phyloP scores from a whole-genome alignment of 1,140 invertebrate genomes.

The Rhyacophila brunnea region DNA sequence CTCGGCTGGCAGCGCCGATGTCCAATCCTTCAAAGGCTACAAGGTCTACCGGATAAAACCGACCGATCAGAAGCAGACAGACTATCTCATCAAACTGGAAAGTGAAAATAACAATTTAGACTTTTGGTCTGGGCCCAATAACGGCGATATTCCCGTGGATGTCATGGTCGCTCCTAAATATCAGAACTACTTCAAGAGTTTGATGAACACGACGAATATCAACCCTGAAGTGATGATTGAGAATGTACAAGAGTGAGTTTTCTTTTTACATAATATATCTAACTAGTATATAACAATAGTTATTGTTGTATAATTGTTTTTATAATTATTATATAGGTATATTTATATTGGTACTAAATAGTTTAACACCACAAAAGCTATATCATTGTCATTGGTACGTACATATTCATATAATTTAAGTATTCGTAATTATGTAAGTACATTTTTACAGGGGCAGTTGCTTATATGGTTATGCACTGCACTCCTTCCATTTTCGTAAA shows the following conservation, averaged over 20 bases:
- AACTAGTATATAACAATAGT: too few relatives aligned
- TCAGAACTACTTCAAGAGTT: slow-evolving; percentile 3
- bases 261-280: neutral
- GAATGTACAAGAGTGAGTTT: slow-evolving; percentile 19
- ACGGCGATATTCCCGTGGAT: slow-evolving; percentile 40
- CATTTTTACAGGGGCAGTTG: too few relatives aligned
- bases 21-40: neutral
- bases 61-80: slow-evolving; percentile 6
- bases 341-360: too few relatives aligned
- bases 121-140: slow-evolving; percentile 29
- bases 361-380: too few relatives aligned
- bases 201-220: slow-evolving; percentile 12
- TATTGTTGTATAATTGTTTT: too few relatives aligned
- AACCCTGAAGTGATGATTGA: slow-evolving; percentile 6
- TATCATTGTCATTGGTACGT: too few relatives aligned
- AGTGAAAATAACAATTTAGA: slow-evolving; percentile 12
- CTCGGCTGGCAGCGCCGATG: too few relatives aligned
- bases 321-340: too few relatives aligned
- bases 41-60: slow-evolving; percentile 22
- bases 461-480: too few relatives aligned
- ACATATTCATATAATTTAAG: too few relatives aligned
- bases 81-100: slow-evolving; percentile 4
- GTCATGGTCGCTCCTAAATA: slow-evolving; percentile 24
- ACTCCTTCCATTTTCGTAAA: too few relatives aligned
- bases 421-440: too few relatives aligned